A percentile compares a stretch with the other conserved stretches of the same genome.
Evolutionary conservation across 1,140 invertebrate species (phyloP).

Genomic region (Zaprionus capensis): DNA sequence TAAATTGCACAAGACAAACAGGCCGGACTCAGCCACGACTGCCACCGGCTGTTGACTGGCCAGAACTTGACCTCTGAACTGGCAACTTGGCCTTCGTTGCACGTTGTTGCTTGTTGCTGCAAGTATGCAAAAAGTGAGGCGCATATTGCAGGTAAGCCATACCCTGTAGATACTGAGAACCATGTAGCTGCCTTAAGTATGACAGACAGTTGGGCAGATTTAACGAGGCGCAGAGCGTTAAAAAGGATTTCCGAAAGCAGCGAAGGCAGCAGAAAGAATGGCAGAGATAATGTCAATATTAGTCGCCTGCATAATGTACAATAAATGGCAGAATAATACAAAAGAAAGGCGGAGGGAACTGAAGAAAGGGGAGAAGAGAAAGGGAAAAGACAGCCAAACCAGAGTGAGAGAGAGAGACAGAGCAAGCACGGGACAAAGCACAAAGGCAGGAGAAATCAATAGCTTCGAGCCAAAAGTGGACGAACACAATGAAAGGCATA

Average conservation of each 20-base stretch:
- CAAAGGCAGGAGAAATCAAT: constrained; percentile 74
- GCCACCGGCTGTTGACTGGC: background rate
- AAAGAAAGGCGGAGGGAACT: constrained; percentile 39
- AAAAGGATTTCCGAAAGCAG: constrained; percentile 65
- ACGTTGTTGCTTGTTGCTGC: background rate
- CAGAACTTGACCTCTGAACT: constrained; percentile 27
- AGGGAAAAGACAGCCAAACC: constrained; percentile 32
- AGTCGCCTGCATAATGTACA: constrained; percentile 83
- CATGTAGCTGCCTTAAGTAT: background rate
- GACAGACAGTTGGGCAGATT: constrained; percentile 20
- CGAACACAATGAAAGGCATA: constrained; percentile 53
- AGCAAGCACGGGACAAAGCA: constrained; percentile 33
- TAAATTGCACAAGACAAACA: constrained; percentile 61
- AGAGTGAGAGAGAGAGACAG: constrained; percentile 14
- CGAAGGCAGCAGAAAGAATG: constrained; percentile 49
- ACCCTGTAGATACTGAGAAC: background rate
- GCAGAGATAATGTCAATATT: constrained; percentile 84
- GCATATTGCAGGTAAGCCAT: background rate
- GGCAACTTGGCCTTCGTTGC: constrained; percentile 1
- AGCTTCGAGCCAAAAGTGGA: constrained; percentile 56
- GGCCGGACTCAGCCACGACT: constrained; percentile 9
- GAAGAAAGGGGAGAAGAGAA: constrained; percentile 24
- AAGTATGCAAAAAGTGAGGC: background rate
- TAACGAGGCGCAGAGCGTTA: constrained; percentile 41
- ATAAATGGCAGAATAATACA: constrained; percentile 84